These are phyloP conservation scores for Lycocerus yunnanus DNA, from an alignment of 2,888 invertebrate species.

Conservation along the genomic window DNA sequence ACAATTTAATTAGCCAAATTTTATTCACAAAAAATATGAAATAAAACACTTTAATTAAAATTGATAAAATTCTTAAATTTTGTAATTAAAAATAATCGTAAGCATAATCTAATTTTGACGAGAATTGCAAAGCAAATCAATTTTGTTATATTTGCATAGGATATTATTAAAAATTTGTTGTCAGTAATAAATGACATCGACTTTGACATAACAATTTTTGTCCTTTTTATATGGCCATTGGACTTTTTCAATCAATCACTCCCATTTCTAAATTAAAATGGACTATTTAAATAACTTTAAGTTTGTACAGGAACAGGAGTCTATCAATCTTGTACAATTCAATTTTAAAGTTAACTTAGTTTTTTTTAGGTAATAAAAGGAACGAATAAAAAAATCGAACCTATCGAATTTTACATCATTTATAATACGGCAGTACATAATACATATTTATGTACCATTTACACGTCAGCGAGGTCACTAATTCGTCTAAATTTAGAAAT, in stretches of 20 bases:
- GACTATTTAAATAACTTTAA: neutral
- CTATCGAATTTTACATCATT: neutral
- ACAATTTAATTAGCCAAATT: neutral
- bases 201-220: neutral
- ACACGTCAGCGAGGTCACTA: neutral
- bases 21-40: neutral
- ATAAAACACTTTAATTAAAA: neutral
- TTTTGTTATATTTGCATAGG: neutral
- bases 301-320: neutral
- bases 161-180: neutral
- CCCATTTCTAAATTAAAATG: neutral
- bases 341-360: neutral
- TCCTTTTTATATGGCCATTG: neutral
- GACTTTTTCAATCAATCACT: neutral
- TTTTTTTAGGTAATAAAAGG: neutral
- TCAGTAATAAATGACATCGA: neutral
- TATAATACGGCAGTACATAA: too few relatives aligned
- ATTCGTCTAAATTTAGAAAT: neutral
- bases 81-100: neutral
- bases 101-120: neutral
- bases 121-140: neutral
- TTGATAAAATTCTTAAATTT: neutral
- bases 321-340: neutral
- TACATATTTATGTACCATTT: neutral
- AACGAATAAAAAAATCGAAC: neutral